Base-by-base conservation (phyloP, 1,140 invertebrate species). In the Bombus polaris region DNA sequence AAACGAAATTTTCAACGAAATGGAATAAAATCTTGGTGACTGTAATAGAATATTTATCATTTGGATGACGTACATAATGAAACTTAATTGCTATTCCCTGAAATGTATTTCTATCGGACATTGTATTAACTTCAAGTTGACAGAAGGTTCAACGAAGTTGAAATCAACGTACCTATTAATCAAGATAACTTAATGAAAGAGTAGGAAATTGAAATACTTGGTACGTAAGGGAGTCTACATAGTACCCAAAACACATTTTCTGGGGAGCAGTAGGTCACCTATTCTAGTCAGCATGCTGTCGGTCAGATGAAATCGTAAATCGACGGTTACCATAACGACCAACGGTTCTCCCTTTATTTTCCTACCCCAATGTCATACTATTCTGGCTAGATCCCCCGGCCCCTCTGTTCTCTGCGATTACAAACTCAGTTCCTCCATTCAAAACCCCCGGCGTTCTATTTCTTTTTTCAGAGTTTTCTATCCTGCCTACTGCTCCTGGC, bases 271-370 rank as follows among this genome's bases (percentile, higher is more conserved):
- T 84, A 32, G 82, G 75, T 71, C 82, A 79, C 76, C 76, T 84
- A 78, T 84, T 79, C 76, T 79, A 84, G 76, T 72, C 82, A 62
- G 82, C 82, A 53, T 44, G 66, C 47, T 79, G 66, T 66, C 62
- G 62, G 39, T 66, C 66, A 84, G 66, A 79, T 79, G 82, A 84
- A 84, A 84, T 84, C 82, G 47, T 84, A 84, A 76, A 84, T 84
- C 82, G 76, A n/a, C 53, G 82, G 82, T 84, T 79, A 79, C 82
- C 82, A 84, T 79, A 79, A 79, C 82, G 66, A 84, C 82, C 32
- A 79, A 84, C 76, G 66, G 82, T 47, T 79, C 76, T 84, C 66
- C 76, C 66, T 84, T 84, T 79, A 79, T 84, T 79, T 79, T 44
- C 39, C 66, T 71, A 47, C 82, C 37, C 39, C 53, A 79, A 39